A percentile compares a stretch with the other conserved stretches of the same genome.
Conservation (phyloP, 2,888 invertebrate species). For the Dysmachus trigonus region DNA sequence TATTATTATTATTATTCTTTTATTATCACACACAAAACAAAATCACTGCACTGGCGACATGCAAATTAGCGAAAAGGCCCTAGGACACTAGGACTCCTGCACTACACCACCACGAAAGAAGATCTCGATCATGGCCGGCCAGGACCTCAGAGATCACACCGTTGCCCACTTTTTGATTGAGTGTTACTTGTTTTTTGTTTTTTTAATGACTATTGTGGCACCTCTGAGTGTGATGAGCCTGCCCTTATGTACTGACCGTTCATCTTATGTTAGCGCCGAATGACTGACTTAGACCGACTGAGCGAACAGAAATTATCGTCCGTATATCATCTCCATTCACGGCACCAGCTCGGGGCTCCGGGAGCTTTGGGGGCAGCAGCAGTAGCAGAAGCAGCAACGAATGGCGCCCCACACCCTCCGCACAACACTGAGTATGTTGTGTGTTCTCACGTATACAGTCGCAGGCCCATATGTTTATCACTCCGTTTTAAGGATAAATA, state of each 20-base stretch:
- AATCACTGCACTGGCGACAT: background rate
- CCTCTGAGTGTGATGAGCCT: background rate
- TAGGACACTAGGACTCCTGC: background rate
- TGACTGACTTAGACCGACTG: conserved; percentile 66
- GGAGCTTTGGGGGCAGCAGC: background rate
- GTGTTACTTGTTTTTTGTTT: background rate
- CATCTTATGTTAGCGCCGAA: conserved; percentile 61
- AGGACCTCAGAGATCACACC: background rate
- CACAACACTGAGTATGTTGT: conserved; percentile 22
- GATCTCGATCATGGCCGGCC: background rate
- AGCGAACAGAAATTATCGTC: conserved; percentile 51
- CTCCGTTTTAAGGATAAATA: conserved; percentile 46
- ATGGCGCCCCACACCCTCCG: conserved; percentile 6
- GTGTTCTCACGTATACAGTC: conserved; percentile 38
- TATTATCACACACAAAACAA: background rate
- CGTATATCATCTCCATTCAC: conserved; percentile 51
- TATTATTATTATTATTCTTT: background rate
- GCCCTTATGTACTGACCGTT: conserved; percentile 45
- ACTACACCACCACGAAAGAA: background rate
- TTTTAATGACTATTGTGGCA: background rate
- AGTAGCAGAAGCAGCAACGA: background rate
- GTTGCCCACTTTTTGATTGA: background rate
- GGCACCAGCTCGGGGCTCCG: conserved; percentile 33
- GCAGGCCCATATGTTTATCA: conserved; percentile 40
- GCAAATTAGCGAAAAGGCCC: background rate